These are phyloP conservation scores for Theristus sp. DNA, from an alignment of 2,888 invertebrate genomes.

Conservation along the genomic window DNA sequence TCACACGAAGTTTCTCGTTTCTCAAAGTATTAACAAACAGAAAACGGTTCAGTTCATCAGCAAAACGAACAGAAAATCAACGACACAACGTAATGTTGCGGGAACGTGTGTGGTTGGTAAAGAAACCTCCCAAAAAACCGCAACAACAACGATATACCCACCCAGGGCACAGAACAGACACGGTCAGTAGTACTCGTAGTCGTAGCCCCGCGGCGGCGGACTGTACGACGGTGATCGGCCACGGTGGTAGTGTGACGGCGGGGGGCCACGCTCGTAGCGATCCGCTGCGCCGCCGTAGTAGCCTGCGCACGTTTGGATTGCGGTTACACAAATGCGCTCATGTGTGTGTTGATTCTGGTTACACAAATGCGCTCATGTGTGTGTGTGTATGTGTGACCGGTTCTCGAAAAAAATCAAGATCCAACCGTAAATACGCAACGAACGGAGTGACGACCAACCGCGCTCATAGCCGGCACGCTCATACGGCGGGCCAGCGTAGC, in stretches of 20 bases:
- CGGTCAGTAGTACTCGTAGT: neutral
- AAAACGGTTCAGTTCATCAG: neutral
- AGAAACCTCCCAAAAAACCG: neutral
- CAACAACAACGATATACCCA: neutral
- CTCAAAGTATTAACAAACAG: neutral
- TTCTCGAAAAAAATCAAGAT: no score
- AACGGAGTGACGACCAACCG: neutral
- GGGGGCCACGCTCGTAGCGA: no score
- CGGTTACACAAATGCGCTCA: no score
- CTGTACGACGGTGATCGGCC: neutral
- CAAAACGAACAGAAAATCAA: neutral
- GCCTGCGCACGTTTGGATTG: no score
- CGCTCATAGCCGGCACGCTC: neutral
- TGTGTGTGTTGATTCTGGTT: no score
- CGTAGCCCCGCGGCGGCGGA: neutral
- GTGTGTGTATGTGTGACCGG: no score
- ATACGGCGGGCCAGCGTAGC: neutral
- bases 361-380: no score
- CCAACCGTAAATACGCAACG: no score
- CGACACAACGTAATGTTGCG: neutral
- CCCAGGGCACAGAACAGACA: neutral
- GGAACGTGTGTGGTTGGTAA: no score
- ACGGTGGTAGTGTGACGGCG: no score
- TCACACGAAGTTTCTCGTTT: no score
- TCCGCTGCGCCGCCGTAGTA: no score